Evolutionary conservation across 2,888 invertebrate species (phyloP).

Genomic region (Erynnis tages): DNA sequence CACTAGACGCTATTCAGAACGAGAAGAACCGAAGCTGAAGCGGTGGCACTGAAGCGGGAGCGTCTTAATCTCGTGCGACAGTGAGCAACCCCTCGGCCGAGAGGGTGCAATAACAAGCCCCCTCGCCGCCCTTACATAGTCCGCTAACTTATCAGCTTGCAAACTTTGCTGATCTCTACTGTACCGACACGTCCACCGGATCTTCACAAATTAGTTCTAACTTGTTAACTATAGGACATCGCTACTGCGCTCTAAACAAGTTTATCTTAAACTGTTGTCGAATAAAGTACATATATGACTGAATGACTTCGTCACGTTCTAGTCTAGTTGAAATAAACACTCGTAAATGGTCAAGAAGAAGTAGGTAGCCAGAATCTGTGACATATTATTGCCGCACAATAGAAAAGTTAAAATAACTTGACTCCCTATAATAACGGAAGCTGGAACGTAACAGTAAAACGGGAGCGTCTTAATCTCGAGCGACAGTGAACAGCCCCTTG

Average conservation of each 20-base stretch:
- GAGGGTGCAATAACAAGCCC: conserved; percentile 77
- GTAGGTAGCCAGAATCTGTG: no score
- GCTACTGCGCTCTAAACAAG: conserved; percentile 3
- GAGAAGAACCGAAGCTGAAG: conserved; percentile 59
- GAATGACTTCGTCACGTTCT: neutral
- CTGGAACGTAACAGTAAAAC: neutral
- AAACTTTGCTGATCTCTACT: conserved; percentile 75
- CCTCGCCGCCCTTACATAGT: conserved; percentile 54
- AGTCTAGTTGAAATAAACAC: neutral
- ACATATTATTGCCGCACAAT: neutral
- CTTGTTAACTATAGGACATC: conserved; percentile 37
- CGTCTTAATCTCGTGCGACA: conserved; percentile 76
- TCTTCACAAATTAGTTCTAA: conserved; percentile 67
- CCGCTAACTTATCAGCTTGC: conserved; percentile 60
- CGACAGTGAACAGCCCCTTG: conserved; percentile 1
- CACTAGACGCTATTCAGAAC: conserved; percentile 55
- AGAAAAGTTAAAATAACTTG: neutral
- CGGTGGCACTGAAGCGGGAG: conserved; percentile 67
- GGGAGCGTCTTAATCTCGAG: conserved; percentile 6
- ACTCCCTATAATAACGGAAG: neutral
- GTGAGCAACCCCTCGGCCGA: conserved; percentile 74
- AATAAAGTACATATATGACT: neutral
- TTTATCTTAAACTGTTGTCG: conserved; percentile 4
- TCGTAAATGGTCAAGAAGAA: no score
- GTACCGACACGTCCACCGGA: conserved; percentile 66